phyloP scores from a whole-genome alignment of 1,140 invertebrate species.

The Galleria mellonella region DNA sequence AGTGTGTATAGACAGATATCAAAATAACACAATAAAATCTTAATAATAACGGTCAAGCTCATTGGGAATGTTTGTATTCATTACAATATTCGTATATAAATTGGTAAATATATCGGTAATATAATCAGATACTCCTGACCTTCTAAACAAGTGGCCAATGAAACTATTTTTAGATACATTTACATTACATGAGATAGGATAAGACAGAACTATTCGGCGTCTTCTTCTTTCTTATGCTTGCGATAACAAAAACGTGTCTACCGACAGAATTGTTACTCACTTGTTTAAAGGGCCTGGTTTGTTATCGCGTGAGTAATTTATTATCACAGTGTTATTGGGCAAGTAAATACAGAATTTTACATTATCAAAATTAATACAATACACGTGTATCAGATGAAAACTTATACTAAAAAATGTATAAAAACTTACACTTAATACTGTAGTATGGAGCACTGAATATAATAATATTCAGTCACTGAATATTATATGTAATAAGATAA shows the following conservation, averaged over 20 bases:
- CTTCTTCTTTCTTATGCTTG: too few relatives aligned
- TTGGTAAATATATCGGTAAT: conserved; percentile 21
- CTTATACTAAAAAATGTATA: conserved; percentile 1
- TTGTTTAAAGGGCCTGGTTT: too few relatives aligned
- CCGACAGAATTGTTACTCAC: too few relatives aligned
- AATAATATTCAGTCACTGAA: conserved; percentile 13
- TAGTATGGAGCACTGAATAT: conserved; percentile 24
- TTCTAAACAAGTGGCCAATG: too few relatives aligned
- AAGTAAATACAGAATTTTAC: conserved; percentile 30
- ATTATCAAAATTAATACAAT: background rate
- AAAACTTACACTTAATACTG: conserved; percentile 7
- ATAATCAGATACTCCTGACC: conserved; percentile 15
- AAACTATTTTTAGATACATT: too few relatives aligned
- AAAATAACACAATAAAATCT: background rate
- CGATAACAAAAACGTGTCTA: too few relatives aligned
- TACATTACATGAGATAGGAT: too few relatives aligned
- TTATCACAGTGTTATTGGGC: conserved; percentile 41
- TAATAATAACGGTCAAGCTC: conserved; percentile 7
- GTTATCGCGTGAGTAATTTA: conserved; percentile 26
- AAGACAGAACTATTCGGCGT: too few relatives aligned
- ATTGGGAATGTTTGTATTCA: conserved; percentile 5
- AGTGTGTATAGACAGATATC: background rate
- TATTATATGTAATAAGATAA: conserved; percentile 16
- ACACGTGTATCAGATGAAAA: background rate
- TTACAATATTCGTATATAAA: conserved; percentile 11